A percentile compares a stretch with the other conserved stretches of the same genome.
These are phyloP conservation scores for Iphiclides podalirius DNA, from an alignment of 2,888 invertebrate genomes.

Conservation along the genomic window DNA sequence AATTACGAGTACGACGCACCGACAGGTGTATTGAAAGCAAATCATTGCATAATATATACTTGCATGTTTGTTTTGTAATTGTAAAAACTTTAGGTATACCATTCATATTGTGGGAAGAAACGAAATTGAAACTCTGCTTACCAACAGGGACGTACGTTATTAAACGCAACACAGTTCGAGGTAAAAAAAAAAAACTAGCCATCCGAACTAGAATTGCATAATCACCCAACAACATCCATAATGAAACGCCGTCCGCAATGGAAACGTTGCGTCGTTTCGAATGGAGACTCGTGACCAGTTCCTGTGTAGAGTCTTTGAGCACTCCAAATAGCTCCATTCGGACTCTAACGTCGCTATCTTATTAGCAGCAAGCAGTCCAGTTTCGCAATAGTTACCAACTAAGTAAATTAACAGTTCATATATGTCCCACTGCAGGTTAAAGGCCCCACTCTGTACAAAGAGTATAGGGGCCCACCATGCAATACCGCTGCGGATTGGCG, in stretches of 20 bases:
- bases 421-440: too few relatives aligned
- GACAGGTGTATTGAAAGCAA: slow-evolving; percentile 24
- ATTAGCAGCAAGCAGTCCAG: slow-evolving; percentile 4
- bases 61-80: too few relatives aligned
- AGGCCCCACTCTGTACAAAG: too few relatives aligned
- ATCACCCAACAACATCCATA: slow-evolving; percentile 14
- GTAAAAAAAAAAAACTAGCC: too few relatives aligned
- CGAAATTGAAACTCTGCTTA: too few relatives aligned
- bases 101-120: too few relatives aligned
- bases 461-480: too few relatives aligned
- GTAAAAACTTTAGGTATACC: too few relatives aligned
- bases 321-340: slow-evolving; percentile 15
- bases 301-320: not conserved
- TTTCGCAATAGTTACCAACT: slow-evolving; percentile 12
- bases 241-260: slow-evolving; percentile 13
- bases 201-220: slow-evolving; percentile 5
- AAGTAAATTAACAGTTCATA: too few relatives aligned
- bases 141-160: too few relatives aligned
- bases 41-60: not conserved
- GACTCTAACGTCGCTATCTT: not conserved
- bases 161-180: too few relatives aligned
- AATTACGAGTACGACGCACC: slow-evolving; percentile 50
- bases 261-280: slow-evolving; percentile 15
- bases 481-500: too few relatives aligned
- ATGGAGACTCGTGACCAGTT: slow-evolving; percentile 20